Evolutionary conservation across 2,888 invertebrate genomes (phyloP), one percentile per base, ranked within the genome.

Genomic region (Epinotia nisella): DNA sequence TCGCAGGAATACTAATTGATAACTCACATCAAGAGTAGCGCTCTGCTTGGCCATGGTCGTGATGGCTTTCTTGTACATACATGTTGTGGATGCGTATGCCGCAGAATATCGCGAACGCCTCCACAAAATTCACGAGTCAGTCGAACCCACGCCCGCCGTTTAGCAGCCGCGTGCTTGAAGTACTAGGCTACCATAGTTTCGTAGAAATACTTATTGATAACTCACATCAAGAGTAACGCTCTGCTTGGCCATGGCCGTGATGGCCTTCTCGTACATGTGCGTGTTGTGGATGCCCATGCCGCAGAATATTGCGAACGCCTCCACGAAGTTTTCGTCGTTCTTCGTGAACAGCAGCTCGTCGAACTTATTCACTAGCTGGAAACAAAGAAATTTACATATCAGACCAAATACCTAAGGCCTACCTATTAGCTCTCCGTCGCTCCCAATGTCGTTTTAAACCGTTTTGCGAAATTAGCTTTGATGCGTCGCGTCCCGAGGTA

Each of bases 281-380:
- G 98, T 98, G 87, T 99, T 99, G 91, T 98, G 98, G 76, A 99
- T 98, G 70, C 99, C 99, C 97, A 99, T 98, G 49, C 99, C 99
- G 92, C 98, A 98, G 93, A 99, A 99, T 82, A 99, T 98, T 76
- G 98, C 98, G 90, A 99, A 99, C 2, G 99, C 98, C 91, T 99
- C 98, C 78, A 99, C 98, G 85, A 99, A 97, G 91, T 98, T 98
- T 92, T 98, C 98, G 87, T 99, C 98, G 90, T 98, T 98, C 90
- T 97, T 97, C 80, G 98, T 98, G 91, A 98, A 99, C 35, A 96
- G 95, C 80, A 98, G 94, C 81, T 97, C 97, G 90, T 98, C 97
- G 89, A 98, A 97, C 94, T 99, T 98, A 94, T 99, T 98, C 78
- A 98, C 95, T 79, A 99, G 94, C 95, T 97, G 96, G 67, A 94